These are phyloP conservation scores for Phylloscopus collybita DNA, from an alignment of 2,797 vertebrate genomes.

Conservation along the genomic window DNA sequence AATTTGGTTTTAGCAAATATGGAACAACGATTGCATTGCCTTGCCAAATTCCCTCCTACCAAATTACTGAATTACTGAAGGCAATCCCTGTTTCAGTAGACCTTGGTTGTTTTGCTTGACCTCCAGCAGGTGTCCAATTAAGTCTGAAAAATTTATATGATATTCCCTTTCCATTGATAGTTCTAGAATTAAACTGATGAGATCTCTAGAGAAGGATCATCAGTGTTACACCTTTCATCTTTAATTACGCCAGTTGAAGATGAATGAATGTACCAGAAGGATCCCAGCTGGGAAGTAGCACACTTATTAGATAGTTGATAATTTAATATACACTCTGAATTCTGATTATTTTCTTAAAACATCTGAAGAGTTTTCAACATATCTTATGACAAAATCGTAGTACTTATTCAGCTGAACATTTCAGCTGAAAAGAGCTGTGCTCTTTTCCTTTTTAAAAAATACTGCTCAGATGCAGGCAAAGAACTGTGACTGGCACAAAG, in stretches of 20 bases:
- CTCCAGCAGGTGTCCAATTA: slow-evolving; percentile 81
- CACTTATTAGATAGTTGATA: slow-evolving; percentile 76
- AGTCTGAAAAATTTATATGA: slow-evolving; percentile 72
- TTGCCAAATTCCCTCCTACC: slow-evolving; percentile 57
- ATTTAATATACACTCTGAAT: slow-evolving; percentile 70
- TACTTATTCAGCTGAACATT: slow-evolving; percentile 8
- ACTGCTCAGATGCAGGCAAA: not conserved
- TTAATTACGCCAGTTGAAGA: slow-evolving; percentile 79
- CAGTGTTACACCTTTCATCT: slow-evolving; percentile 76
- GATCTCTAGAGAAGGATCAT: slow-evolving; percentile 76
- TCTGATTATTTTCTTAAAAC: slow-evolving; percentile 61
- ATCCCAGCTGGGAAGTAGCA: slow-evolving; percentile 73
- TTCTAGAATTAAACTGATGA: slow-evolving; percentile 79
- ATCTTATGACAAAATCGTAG: slow-evolving; percentile 1
- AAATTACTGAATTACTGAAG: slow-evolving; percentile 56
- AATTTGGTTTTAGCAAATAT: not conserved
- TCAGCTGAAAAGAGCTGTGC: not conserved
- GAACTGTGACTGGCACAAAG: slow-evolving; percentile 26
- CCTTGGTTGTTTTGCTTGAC: slow-evolving; percentile 69
- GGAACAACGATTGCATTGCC: slow-evolving; percentile 27
- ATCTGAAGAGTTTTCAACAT: slow-evolving; percentile 44
- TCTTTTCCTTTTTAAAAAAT: not conserved
- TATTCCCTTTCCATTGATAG: slow-evolving; percentile 73
- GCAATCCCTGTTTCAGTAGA: slow-evolving; percentile 49
- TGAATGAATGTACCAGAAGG: slow-evolving; percentile 72